Base-by-base conservation (phyloP, 2,113 vertebrate genomes). In the Mustelus asterias region DNA sequence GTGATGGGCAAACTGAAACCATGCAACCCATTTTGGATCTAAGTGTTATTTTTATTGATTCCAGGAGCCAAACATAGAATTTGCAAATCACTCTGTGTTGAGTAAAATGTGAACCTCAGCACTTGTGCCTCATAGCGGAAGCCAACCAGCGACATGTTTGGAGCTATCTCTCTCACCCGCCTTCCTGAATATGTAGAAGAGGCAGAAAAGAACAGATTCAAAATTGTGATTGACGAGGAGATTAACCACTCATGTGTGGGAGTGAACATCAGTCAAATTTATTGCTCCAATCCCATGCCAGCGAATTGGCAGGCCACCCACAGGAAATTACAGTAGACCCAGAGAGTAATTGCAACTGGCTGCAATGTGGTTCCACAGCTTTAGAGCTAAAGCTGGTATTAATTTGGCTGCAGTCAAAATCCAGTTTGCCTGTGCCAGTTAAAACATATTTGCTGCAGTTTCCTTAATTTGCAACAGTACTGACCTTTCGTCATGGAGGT, bases 261-360 rank as follows among this genome's bases (percentile, higher is more conserved):
- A 93, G 60, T 65, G 89, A 93, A n/a, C n/a, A n/a, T 65, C 89
- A 93, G 60, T 93, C 89, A 67, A 93, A 93, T 67, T 65, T 93
- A 65, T 93, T 93, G 89, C 60, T 93, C 89, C 89, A 93, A 93
- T 93, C 89, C n/a, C 33, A 65, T 37, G 60, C 89, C 60, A 93
- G 89, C 37, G 89, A 93, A 67, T 93, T 93, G 89, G 89, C 89
- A 93, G 89, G 33, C 89, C 89, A 93, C 89, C 58, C 60, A 65
- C 89, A 93, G 89, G 89, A 65, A 65, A 93, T 93, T 93, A 67
- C 18, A 93, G 89, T 67, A 65, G 60, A 93, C 60, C 9, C 63
- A 93, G 65, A 37, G 60, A 93, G 89, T 93, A 93, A 93, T 93
- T 93, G 89, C 60, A 93, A 93, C 60, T 93, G 89, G 60, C 89